Conservation (phyloP, 2,797 vertebrate genomes). For the Phataginus tricuspis region DNA sequence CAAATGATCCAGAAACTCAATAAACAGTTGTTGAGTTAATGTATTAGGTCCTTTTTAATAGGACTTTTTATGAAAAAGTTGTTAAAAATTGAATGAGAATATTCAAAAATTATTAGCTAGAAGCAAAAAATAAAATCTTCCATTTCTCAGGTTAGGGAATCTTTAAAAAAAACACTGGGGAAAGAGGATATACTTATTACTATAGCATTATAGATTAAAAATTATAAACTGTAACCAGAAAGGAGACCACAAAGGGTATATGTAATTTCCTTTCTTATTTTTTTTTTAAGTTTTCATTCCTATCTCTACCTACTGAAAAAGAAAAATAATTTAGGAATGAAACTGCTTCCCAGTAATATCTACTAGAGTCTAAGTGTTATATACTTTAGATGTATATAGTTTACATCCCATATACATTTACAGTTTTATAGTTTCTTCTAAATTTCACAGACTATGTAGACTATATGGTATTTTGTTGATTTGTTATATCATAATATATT, state of each 20-base stretch:
- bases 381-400: background rate
- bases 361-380: background rate
- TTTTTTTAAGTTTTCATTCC: constrained; percentile 5
- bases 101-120: background rate
- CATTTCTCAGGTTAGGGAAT: background rate
- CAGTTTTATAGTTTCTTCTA: background rate
- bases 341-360: background rate
- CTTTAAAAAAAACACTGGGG: background rate
- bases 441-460: background rate
- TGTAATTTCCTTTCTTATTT: constrained; percentile 10
- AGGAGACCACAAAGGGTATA: background rate
- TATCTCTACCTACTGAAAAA: background rate
- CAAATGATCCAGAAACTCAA: background rate
- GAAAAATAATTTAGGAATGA: constrained; percentile 52
- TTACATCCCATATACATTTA: background rate
- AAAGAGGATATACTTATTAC: constrained; percentile 13
- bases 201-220: background rate
- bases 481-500: background rate
- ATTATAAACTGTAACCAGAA: background rate
- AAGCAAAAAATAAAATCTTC: constrained; percentile 13
- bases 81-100: background rate
- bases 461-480: background rate
- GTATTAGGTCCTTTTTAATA: background rate
- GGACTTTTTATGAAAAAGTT: background rate
- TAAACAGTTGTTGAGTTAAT: background rate